Percentiles rank a stretch among this genome's conserved stretches.
Evolutionary conservation across 2,797 vertebrate species (phyloP).

Genomic region (Alectoris magna): DNA sequence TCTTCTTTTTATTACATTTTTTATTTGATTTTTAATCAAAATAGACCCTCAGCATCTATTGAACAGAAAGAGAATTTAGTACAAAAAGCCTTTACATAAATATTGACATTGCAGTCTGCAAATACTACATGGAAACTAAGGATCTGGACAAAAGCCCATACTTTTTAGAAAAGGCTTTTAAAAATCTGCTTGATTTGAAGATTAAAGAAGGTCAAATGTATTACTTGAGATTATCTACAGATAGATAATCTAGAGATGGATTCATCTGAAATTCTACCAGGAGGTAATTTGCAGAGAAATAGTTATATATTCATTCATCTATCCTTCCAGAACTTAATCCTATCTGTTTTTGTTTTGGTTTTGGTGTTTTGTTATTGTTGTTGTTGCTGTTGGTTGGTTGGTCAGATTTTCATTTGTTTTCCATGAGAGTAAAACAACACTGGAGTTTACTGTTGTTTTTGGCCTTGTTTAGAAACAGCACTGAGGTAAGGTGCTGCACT

Average conservation of each 20-base stretch:
- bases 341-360: neutral
- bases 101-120: neutral
- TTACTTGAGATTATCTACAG: neutral
- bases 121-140: neutral
- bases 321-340: accelerated
- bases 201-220: neutral
- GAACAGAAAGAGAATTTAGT: neutral
- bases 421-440: neutral
- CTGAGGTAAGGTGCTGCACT: neutral
- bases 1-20: neutral
- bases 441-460: neutral
- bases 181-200: neutral
- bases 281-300: neutral
- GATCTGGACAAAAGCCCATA: neutral
- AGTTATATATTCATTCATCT: neutral
- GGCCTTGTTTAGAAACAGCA: neutral
- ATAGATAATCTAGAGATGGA: neutral
- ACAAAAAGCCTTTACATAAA: neutral
- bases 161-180: neutral
- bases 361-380: neutral
- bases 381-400: neutral
- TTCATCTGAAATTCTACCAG: neutral
- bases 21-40: neutral
- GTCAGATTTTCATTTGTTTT: neutral
- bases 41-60: neutral